These are phyloP conservation scores for Antennarius maculatus DNA, from an alignment of 2,797 vertebrate species.

Conservation along the genomic window DNA sequence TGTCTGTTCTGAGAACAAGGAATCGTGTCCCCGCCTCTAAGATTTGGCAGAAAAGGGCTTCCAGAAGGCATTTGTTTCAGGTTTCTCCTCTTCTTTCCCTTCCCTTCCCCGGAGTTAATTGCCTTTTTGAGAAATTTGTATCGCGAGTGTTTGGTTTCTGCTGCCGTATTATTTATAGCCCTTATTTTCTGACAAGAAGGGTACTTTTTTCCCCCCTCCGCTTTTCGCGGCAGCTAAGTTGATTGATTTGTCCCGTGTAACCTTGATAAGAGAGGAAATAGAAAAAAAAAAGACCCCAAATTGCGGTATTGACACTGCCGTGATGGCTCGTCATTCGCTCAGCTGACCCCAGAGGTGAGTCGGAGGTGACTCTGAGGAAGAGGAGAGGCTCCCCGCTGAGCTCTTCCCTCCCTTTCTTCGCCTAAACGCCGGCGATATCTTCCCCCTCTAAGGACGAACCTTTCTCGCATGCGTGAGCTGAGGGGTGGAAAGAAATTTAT, in stretches of 20 bases:
- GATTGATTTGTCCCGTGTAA: constrained; percentile 86
- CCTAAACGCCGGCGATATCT: constrained; percentile 28
- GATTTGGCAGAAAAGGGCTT: constrained; percentile 80
- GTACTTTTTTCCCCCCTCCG: constrained; percentile 28
- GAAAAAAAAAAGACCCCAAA: constrained; percentile 80
- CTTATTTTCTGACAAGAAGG: constrained; percentile 73
- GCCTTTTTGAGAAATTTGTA: constrained; percentile 79
- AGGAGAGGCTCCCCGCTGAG: constrained; percentile 34
- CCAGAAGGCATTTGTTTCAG: constrained; percentile 84
- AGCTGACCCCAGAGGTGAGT: constrained; percentile 79
- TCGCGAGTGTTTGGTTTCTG: constrained; percentile 76
- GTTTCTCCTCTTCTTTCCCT: constrained; percentile 68
- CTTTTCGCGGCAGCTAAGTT: constrained; percentile 67
- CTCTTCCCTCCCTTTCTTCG: constrained; percentile 36
- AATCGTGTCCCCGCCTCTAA: constrained; percentile 75
- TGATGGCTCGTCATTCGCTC: constrained; percentile 75
- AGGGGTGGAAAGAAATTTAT: constrained; percentile 34
- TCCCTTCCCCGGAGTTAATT: constrained; percentile 73
- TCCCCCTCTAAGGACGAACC: background rate
- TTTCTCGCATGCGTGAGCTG: constrained; percentile 9
- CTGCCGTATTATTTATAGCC: constrained; percentile 77
- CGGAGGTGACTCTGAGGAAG: constrained; percentile 67
- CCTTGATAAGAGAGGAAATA: constrained; percentile 85
- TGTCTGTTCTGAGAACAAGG: constrained; percentile 76
- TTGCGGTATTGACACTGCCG: constrained; percentile 82